A percentile compares a stretch with the other conserved stretches of the same genome.
These are phyloP conservation scores for Dione juno DNA, from an alignment of 2,888 invertebrate species.

Conservation along the genomic window DNA sequence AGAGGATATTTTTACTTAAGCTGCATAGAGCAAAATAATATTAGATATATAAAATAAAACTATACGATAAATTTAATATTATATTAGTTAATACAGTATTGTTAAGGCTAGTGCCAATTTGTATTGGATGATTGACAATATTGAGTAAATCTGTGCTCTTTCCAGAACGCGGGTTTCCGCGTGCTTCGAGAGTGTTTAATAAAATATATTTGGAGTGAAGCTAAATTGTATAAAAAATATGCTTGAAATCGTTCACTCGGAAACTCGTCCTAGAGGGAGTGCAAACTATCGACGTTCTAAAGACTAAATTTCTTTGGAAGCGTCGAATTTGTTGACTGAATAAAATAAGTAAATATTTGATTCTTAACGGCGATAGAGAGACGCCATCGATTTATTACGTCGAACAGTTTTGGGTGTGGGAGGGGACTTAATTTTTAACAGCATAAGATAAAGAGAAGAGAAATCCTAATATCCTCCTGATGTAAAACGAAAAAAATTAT, in stretches of 20 bases:
- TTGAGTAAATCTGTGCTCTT: conserved; percentile 11
- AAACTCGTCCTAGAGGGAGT: conserved; percentile 5
- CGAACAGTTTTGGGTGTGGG: no score
- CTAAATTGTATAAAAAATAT: not conserved
- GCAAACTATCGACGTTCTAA: conserved; percentile 3
- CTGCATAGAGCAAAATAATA: conserved; percentile 4
- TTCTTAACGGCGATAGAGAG: not conserved
- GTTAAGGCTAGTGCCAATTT: conserved; percentile 53
- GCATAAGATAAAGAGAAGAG: no score
- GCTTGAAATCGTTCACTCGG: not conserved
- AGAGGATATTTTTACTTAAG: conserved; percentile 24
- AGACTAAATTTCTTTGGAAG: not conserved
- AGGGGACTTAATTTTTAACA: no score
- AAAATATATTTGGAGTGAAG: not conserved
- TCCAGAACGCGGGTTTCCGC: conserved; percentile 40
- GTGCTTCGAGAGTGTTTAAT: not conserved
- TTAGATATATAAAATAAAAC: conserved; percentile 29
- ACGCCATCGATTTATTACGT: no score
- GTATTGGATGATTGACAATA: conserved; percentile 41
- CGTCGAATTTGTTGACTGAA: conserved; percentile 24
- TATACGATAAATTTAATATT: conserved; percentile 10
- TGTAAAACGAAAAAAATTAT: no score
- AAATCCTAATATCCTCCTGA: no score
- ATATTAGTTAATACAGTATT: conserved; percentile 24
- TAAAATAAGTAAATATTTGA: conserved; percentile 37